Percentiles rank a stretch among this genome's conserved stretches.
Conservation (phyloP, 2,113 vertebrate species). For the Synchiropus splendidus region DNA sequence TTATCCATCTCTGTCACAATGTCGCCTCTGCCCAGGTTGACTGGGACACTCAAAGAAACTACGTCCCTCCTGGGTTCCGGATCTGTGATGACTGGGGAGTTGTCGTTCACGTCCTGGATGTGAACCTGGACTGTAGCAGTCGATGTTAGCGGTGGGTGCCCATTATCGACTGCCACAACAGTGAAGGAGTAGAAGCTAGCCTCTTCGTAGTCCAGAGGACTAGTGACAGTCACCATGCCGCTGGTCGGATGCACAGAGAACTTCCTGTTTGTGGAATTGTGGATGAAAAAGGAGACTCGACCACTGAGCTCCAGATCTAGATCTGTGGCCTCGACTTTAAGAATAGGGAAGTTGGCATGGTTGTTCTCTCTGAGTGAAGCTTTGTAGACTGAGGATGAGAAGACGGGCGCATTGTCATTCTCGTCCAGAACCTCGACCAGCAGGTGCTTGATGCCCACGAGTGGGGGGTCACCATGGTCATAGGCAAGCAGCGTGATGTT, state of each 20-base stretch:
- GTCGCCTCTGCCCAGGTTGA: constrained; percentile 70
- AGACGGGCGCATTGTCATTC: constrained; percentile 83
- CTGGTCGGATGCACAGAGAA: constrained; percentile 71
- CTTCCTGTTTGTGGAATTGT: constrained; percentile 41
- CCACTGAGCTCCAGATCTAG: constrained; percentile 75
- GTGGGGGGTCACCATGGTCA: constrained; percentile 70
- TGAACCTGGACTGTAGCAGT: constrained; percentile 69
- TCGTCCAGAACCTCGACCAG: constrained; percentile 76
- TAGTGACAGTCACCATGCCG: constrained; percentile 71
- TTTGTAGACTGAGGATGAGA: constrained; percentile 66
- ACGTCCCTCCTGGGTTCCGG: constrained; percentile 67
- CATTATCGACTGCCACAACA: constrained; percentile 77
- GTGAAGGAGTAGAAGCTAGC: constrained; percentile 68
- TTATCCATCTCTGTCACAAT: constrained; percentile 59
- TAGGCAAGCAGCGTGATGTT: constrained; percentile 73
- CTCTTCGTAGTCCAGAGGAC: constrained; percentile 77
- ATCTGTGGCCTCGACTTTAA: constrained; percentile 74
- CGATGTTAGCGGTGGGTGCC: constrained; percentile 71
- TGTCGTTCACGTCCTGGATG: constrained; percentile 82
- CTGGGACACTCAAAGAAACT: constrained; percentile 70
- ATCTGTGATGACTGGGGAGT: constrained; percentile 68
- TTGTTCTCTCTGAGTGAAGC: constrained; percentile 75
- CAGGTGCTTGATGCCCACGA: constrained; percentile 67
- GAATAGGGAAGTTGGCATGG: constrained; percentile 50
- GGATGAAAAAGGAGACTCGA: constrained; percentile 75